These are phyloP conservation scores for Sebastes cheni DNA, from an alignment of 2,797 vertebrate genomes.

Conservation along the genomic window DNA sequence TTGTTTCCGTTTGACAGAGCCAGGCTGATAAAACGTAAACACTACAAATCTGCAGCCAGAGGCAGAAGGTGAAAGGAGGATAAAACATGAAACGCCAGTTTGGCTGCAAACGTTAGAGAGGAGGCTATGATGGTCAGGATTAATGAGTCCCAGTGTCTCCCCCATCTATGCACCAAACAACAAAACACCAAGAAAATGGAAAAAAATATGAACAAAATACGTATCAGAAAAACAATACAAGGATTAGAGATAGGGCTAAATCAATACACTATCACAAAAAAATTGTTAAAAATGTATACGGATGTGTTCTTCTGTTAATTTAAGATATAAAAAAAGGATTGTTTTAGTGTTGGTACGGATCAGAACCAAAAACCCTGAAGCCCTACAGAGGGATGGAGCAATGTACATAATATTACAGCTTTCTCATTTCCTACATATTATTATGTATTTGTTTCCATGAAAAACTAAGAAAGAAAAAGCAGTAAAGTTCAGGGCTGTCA, in stretches of 20 bases:
- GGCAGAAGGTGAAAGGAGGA: not conserved
- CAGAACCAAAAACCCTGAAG: too few species aligned
- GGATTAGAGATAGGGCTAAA: not conserved
- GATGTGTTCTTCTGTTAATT: too few species aligned
- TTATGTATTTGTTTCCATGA: too few species aligned
- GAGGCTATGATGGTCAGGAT: not conserved
- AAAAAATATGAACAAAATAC: rapidly evolving
- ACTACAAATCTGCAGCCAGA: not conserved
- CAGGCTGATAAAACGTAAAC: not conserved
- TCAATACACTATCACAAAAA: not conserved
- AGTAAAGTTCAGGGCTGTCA: too few species aligned
- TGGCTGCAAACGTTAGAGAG: not conserved
- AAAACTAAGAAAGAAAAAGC: too few species aligned
- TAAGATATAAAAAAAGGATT: too few species aligned
- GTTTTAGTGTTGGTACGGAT: too few species aligned
- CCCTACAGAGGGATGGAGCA: too few species aligned
- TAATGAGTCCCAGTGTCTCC: not conserved
- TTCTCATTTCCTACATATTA: too few species aligned
- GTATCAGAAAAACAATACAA: not conserved
- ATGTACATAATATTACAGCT: too few species aligned
- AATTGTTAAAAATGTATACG: rapidly evolving
- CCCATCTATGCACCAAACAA: not conserved
- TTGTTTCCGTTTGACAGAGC: not conserved
- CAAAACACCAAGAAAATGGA: not conserved
- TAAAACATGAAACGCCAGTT: not conserved